Evolutionary conservation across 2,113 vertebrate genomes (phyloP), one percentile per base, ranked within the genome.

Genomic region (Penelope pileata): DNA sequence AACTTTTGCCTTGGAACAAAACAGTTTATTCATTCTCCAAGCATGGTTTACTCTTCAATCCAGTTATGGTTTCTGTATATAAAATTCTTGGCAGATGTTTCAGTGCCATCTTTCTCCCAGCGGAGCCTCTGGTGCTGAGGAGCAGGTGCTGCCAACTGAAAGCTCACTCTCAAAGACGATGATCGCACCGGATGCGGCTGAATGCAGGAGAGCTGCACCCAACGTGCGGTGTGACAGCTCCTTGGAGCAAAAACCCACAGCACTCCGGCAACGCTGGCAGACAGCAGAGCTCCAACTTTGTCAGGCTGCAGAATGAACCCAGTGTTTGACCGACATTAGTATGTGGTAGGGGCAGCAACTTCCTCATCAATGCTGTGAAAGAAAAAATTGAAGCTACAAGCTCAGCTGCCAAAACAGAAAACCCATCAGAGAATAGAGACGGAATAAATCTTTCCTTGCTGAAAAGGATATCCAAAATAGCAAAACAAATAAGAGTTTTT

Each of bases 231-330:
- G 3, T 80, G 76, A 62, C 91, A 90, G 66, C 5, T 94, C 91
- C 73, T 85, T 68, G 73, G 83, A 94, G 77, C 1, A 3, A 53
- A 43, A 93, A 45, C 29, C 59, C 13, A 0, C 14, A 45, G 68
- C 54, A 3, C 64, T 80, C 42, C 11, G 56, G 60, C 47, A 73
- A 45, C 2, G 2, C 63, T 63, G 88, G 83, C 86, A 86, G 53
- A 10, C 53, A 56, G 59, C 16, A 34, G 67, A 54, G 26, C 47
- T 92, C 26, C 54, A 77, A 22, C 74, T 69, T 96, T 94, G 90
- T 66, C 75, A 72, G 47, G 67, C 58, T 82, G 59, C 59, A 80
- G 96, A 96, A 94, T 54, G 73, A 90, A 96, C 38, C 30, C 18
- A 73, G 10, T 67, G 27, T 87, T 94, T 95, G 75, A 79, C 68